Evolutionary conservation across 1,140 invertebrate species (phyloP).

Genomic region (Coboldia fuscipes): DNA sequence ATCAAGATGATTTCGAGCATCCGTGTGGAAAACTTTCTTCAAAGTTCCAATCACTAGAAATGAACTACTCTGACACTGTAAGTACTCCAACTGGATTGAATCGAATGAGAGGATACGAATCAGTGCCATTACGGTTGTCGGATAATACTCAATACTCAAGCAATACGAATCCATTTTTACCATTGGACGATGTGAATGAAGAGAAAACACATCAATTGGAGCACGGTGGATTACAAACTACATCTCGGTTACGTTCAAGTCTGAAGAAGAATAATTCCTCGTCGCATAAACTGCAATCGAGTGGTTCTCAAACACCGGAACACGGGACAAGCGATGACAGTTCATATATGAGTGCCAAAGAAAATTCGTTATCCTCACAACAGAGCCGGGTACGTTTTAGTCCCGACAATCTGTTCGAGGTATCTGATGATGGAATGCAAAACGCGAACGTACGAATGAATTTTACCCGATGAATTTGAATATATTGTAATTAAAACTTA

Average conservation of each 20-base stretch:
- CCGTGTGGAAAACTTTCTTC: background rate
- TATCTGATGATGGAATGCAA: background rate
- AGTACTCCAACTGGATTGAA: conserved; percentile 19
- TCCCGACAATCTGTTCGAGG: conserved; percentile 37
- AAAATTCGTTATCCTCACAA: conserved; percentile 36
- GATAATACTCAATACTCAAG: background rate
- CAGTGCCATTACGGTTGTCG: background rate
- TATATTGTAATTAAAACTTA: background rate
- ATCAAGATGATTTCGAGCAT: conserved; percentile 3
- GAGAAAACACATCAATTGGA: conserved; percentile 23
- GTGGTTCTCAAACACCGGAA: conserved; percentile 65
- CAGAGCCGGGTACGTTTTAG: conserved; percentile 59
- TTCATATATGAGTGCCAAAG: conserved; percentile 63
- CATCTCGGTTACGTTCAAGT: conserved; percentile 9
- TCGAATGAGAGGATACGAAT: no score
- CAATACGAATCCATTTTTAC: conserved; percentile 34
- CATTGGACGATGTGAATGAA: conserved; percentile 38
- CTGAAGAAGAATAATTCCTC: conserved; percentile 2
- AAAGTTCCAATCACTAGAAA: no score
- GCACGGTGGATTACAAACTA: conserved; percentile 25
- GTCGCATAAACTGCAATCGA: conserved; percentile 33
- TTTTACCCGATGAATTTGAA: no score
- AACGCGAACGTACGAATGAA: no score
- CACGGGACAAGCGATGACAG: conserved; percentile 64
- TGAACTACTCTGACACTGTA: no score